phyloP scores from a whole-genome alignment of 2,888 invertebrate genomes.

The Spilarctia lutea region DNA sequence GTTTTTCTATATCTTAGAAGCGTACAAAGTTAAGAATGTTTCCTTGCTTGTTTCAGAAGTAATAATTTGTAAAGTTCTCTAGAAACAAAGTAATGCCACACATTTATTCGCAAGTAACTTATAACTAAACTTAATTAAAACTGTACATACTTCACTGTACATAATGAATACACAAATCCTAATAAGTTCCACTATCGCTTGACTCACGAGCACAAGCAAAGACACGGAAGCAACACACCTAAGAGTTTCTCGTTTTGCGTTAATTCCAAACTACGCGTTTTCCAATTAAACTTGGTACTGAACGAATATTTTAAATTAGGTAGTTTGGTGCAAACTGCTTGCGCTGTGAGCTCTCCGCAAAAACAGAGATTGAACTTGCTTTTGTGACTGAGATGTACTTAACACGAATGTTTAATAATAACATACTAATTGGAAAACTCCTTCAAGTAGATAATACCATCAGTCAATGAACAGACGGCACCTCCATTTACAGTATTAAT shows the following conservation, averaged over 20 bases:
- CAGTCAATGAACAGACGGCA: neutral
- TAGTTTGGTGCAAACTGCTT: slow-evolving; percentile 32
- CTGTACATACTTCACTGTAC: slow-evolving; percentile 18
- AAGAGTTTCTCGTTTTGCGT: slow-evolving; percentile 54
- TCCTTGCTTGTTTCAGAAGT: neutral
- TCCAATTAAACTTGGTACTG: slow-evolving; percentile 74
- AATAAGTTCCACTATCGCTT: slow-evolving; percentile 21
- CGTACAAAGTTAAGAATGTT: neutral
- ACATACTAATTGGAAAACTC: slow-evolving; percentile 1
- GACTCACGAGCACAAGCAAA: slow-evolving; percentile 23
- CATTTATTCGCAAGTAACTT: slow-evolving; percentile 12
- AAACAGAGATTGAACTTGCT: slow-evolving; percentile 40
- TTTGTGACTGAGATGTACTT: slow-evolving; percentile 20
- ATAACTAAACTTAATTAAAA: slow-evolving; percentile 24
- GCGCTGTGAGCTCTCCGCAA: slow-evolving; percentile 30
- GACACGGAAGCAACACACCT: slow-evolving; percentile 34
- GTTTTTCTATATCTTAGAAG: neutral
- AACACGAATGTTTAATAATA: slow-evolving; percentile 8
- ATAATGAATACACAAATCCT: slow-evolving; percentile 22
- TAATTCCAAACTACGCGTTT: slow-evolving; percentile 57
- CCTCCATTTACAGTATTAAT: neutral
- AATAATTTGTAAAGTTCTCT: neutral
- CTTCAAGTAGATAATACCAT: slow-evolving; percentile 1
- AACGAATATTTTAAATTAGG: slow-evolving; percentile 70
- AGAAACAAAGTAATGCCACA: slow-evolving; percentile 15